Evolutionary conservation across 2,113 vertebrate genomes (phyloP), one percentile per base, ranked within the genome.

Genomic region (Semnornis frantzii): DNA sequence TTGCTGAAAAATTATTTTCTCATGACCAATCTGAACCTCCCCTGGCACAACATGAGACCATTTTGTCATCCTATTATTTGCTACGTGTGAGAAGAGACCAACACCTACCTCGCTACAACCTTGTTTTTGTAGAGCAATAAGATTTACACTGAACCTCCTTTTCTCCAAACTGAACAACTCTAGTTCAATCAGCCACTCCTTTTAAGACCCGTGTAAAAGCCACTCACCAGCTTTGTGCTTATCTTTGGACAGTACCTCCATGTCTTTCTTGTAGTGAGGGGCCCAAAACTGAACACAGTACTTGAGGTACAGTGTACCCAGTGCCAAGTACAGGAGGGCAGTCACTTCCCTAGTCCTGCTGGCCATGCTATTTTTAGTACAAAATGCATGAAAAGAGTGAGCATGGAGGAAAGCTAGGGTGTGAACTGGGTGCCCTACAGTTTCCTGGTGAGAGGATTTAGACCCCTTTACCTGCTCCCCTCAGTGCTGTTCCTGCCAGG

Each of bases 341-440:
- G 12, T 20, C 37, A 30, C 11, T 42, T 65, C 37, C 10, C 37
- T 65, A 42, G 11, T 44, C 63, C 63, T 65, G 27, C 28, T 65
- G 39, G 27, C 27, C 63, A 44, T 27, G 18, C 27, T 65, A 10
- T 44, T 42, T 42, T 28, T 65, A 18, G 30, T 65, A 44, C 17
- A 30, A 65, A 65, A 65, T 30, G 44, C 15, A 21, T 10, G 7
- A 16, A 31, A 44, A 46, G 46, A 44, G 30, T 0, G 82, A 55
- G 25, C 6, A 28, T 15, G 10, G 17, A 33, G 18, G 7, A n/a
- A 8, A 5, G 30, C 23, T 7, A 3, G 8, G 42, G 9, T 7
- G 1, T 3, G 54, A 31, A 11, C 4, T 6, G 20, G 9, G 3
- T 11, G 6, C 17, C 48, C 14, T 4, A 24, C 58, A 7, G 52